Percentiles rank a stretch among this genome's conserved stretches.
These are phyloP conservation scores for Pocillopora verrucosa DNA, from an alignment of 64 coral and sea anemone species.

Conservation along the genomic window DNA sequence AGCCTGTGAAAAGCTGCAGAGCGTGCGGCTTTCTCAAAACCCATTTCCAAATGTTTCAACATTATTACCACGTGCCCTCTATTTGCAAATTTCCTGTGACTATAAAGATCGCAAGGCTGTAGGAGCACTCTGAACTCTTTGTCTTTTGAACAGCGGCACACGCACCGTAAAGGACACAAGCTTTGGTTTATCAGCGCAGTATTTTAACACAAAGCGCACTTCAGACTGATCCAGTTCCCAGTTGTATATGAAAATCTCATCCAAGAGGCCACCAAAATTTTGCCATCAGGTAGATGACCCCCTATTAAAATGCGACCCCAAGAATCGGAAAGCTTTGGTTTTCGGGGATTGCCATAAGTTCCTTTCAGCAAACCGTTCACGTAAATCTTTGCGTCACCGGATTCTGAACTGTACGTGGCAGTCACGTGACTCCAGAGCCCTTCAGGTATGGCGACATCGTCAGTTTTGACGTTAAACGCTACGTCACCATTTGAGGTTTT, in stretches of 20 bases:
- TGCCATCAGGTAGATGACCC: conserved; percentile 64
- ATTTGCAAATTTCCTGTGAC: background rate
- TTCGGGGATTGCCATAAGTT: conserved; percentile 48
- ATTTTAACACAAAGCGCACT: conserved; percentile 90
- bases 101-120: conserved; percentile 11
- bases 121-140: conserved; percentile 14
- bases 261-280: conserved; percentile 78
- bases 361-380: conserved; percentile 86
- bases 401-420: conserved; percentile 77
- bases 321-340: conserved; percentile 52
- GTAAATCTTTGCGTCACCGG: conserved; percentile 87
- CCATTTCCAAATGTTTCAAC: background rate
- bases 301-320: conserved; percentile 82
- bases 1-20: background rate
- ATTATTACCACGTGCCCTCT: background rate
- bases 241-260: conserved; percentile 98
- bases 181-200: conserved; percentile 96
- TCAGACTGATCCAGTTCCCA: conserved; percentile 92
- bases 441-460: conserved; percentile 84
- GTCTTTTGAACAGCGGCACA: conserved; percentile 63
- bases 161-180: conserved; percentile 94
- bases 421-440: conserved; percentile 93
- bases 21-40: background rate
- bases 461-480: conserved; percentile 72
- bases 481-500: conserved; percentile 54